Evolutionary conservation across 1,140 invertebrate genomes (phyloP), one percentile per base, ranked within the genome.

Genomic region (Ceratina calcarata): DNA sequence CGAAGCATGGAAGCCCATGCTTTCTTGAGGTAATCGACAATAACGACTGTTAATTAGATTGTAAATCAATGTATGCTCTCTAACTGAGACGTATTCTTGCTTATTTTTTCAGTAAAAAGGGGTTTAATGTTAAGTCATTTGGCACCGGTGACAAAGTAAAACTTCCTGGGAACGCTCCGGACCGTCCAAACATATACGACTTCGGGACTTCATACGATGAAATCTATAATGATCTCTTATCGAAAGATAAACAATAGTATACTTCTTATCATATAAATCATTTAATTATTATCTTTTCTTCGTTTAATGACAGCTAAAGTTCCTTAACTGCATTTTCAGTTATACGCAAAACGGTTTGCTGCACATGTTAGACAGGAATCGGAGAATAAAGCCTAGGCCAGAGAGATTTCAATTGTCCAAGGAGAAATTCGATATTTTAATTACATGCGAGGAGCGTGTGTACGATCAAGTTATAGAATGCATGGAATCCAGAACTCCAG

Each of bases 1-100:
- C 94, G 99, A 79, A 99, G 98, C 88, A 99, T 99, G 99, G 99
- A 99, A 94, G 98, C 99, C 16, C 99, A 99, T 94, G 97, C 97
- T 71, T 98, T 99, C 93, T 92, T 99, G 24, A 96, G 97, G 92
- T 93, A 91, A 89, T 68, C 16, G 6, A 20, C 66, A n/a, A 2
- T 32, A 57, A 57, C 15, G 37, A 22, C 3, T 57, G 12, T 16
- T 12, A 15, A 37, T 62, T 18, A 45, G 20, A 45, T 22, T 13
- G 12, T 37, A 12, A 45, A 10, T 45, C 3, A 10, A 45, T 45
- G 6, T 10, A 45, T 45, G 37, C 45, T 74, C 16, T 61, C 32
- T 13, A 27, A 27, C 10, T 10, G 13, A 67, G 68, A n/a, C 49
- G 22, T 66, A 18, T 32, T 10, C 61, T 3, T 65, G 62, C 58